phyloP scores from a whole-genome alignment of 2,888 invertebrate species.

The Seira musarum region DNA sequence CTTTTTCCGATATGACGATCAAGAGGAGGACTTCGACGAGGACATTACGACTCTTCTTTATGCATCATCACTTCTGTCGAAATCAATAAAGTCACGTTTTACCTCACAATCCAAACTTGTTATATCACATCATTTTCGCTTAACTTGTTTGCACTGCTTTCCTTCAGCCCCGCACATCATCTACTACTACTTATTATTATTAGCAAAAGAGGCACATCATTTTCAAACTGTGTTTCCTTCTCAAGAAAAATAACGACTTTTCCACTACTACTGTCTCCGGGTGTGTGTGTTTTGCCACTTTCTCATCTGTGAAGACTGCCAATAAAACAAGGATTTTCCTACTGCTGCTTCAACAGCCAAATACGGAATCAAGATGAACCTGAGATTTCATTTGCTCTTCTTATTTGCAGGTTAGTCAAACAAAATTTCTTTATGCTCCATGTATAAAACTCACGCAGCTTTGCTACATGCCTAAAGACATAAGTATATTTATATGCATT shows the following conservation, averaged over 20 bases:
- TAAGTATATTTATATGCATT: too few species aligned
- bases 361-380: conserved; percentile 57
- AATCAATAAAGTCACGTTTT: conserved; percentile 53
- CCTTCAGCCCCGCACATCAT: conserved; percentile 10
- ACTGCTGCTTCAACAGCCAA: neutral
- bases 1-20: neutral
- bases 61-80: conserved; percentile 33
- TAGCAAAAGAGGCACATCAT: neutral
- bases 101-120: conserved; percentile 28
- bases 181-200: neutral
- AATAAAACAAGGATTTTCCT: neutral
- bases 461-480: too few species aligned
- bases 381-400: conserved; percentile 66
- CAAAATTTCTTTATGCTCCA: conserved; percentile 25
- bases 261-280: neutral
- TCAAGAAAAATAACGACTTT: neutral
- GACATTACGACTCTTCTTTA: neutral
- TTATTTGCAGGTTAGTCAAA: conserved; percentile 66
- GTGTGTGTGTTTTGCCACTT: too few species aligned
- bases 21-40: conserved; percentile 2
- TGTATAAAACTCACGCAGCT: too few species aligned
- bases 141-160: conserved; percentile 28
- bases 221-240: neutral
- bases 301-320: too few species aligned
- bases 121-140: conserved; percentile 37